Evolutionary conservation across 2,888 invertebrate species (phyloP).

Genomic region (Muschampia plurimacula): DNA sequence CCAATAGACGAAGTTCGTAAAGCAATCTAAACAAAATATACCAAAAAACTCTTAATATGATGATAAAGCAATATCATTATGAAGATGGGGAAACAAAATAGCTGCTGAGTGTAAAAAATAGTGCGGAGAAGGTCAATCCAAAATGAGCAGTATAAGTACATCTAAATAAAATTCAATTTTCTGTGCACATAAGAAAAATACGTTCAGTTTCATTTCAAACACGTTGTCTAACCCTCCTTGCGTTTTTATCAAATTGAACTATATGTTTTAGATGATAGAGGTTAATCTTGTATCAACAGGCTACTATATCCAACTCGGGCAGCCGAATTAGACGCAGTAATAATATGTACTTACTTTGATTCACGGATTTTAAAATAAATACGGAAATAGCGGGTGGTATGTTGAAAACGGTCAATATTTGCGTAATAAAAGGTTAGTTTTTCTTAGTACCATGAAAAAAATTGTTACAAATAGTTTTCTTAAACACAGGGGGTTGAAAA

Average conservation of each 20-base stretch:
- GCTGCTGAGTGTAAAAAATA: neutral
- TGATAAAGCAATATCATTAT: conserved; percentile 26
- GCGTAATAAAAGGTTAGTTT: neutral
- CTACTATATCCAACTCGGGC: neutral
- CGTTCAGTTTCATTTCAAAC: neutral
- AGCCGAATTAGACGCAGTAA: neutral
- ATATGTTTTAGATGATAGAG: neutral
- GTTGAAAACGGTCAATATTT: neutral
- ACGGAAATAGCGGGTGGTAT: conserved; percentile 8
- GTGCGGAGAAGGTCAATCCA: neutral
- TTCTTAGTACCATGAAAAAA: neutral
- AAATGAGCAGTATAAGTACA: neutral
- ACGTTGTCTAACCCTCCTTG: neutral
- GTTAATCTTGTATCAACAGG: neutral
- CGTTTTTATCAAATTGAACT: neutral
- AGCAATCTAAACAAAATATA: conserved; percentile 17
- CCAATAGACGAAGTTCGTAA: conserved; percentile 2
- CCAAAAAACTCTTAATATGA: conserved; percentile 27
- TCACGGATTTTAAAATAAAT: conserved; percentile 11
- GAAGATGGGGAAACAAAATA: conserved; percentile 15
- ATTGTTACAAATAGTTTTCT: neutral
- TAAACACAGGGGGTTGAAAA: neutral
- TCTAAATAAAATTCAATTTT: neutral
- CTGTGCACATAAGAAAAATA: neutral
- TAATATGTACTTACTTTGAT: neutral